Conservation (phyloP, 2,113 vertebrate genomes). For the Notechis scutatus region DNA sequence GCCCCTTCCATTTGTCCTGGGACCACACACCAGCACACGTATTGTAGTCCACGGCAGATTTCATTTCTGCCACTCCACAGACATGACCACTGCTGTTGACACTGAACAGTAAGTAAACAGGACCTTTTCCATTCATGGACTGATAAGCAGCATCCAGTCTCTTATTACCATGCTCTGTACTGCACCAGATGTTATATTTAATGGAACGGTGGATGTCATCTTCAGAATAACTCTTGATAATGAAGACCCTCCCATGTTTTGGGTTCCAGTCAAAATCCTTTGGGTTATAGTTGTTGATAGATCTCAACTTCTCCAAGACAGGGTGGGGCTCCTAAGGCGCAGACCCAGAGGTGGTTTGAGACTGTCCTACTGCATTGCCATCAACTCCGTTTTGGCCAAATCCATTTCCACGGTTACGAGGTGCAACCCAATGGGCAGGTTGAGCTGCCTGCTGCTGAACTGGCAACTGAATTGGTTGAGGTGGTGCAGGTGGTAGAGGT, state of each 20-base stretch:
- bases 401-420: slow-evolving; percentile 86
- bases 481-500: slow-evolving; percentile 60
- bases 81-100: slow-evolving; percentile 99
- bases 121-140: slow-evolving; percentile 93
- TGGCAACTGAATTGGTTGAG: slow-evolving; percentile 78
- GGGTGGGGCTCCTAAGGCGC: slow-evolving; percentile 88
- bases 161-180: slow-evolving; percentile 99
- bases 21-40: slow-evolving; percentile 99
- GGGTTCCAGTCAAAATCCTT: slow-evolving; percentile 99
- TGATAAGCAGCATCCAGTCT: slow-evolving; percentile 94
- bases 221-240: slow-evolving; percentile 99
- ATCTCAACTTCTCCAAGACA: slow-evolving; percentile 93
- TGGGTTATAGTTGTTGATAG: slow-evolving; percentile 98
- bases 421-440: slow-evolving; percentile 91
- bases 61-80: slow-evolving; percentile 98
- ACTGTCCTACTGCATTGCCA: slow-evolving; percentile 76
- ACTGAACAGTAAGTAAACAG: slow-evolving; percentile 96
- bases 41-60: slow-evolving; percentile 99
- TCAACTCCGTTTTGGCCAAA: slow-evolving; percentile 81
- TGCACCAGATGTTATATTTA: slow-evolving; percentile 99
- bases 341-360: slow-evolving; percentile 78
- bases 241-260: slow-evolving; percentile 96
- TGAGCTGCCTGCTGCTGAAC: slow-evolving; percentile 80
- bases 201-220: slow-evolving; percentile 99
- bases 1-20: slow-evolving; percentile 99